Conservation (phyloP, 2,113 vertebrate species). For the Halcyon senegalensis region DNA sequence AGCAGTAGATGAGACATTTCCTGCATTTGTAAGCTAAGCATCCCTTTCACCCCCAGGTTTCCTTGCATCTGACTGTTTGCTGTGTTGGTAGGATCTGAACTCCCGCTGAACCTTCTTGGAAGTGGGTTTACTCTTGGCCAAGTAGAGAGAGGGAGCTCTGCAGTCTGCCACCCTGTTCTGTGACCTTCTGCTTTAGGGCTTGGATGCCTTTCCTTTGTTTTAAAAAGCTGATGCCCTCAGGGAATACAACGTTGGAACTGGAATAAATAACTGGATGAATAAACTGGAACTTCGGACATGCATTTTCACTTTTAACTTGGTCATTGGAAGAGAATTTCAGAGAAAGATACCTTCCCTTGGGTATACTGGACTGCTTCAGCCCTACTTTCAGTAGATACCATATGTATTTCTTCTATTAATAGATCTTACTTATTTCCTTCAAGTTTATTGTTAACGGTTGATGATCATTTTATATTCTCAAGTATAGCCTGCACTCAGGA, state of each 20-base stretch:
- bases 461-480: background rate
- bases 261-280: background rate
- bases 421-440: background rate
- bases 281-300: background rate
- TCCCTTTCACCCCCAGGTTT: slow-evolving; percentile 1
- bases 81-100: background rate
- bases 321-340: background rate
- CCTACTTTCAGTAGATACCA: background rate
- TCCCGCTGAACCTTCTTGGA: slow-evolving; percentile 39
- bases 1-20: slow-evolving; percentile 52
- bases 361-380: background rate
- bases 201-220: background rate
- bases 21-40: slow-evolving; percentile 31
- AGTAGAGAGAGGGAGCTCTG: background rate
- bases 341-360: background rate
- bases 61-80: background rate
- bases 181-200: slow-evolving; percentile 14
- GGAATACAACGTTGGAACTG: background rate
- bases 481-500: background rate
- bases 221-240: background rate
- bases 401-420: background rate
- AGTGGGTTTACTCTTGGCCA: background rate
- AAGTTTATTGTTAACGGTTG: background rate
- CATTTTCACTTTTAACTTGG: slow-evolving; percentile 23
- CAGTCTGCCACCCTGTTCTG: background rate